Conservation (phyloP, 1,140 invertebrate genomes). For the Temnothorax longispinosus region DNA sequence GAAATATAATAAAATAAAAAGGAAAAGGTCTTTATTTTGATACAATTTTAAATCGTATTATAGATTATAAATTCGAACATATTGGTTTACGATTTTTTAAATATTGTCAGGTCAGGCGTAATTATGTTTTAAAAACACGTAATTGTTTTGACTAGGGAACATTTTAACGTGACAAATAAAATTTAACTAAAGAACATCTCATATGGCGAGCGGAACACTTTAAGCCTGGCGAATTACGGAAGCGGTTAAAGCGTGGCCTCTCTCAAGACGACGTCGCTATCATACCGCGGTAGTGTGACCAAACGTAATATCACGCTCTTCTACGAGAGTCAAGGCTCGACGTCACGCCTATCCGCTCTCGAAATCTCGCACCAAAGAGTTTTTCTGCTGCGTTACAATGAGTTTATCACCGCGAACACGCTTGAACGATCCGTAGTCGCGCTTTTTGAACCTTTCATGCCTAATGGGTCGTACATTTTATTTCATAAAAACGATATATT, state of each 20-base stretch:
- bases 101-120: not conserved
- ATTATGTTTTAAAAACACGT: not conserved
- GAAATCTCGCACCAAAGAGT: conserved; percentile 51
- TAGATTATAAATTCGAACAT: not conserved
- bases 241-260: conserved; percentile 51
- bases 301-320: conserved; percentile 58
- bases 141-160: not conserved
- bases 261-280: conserved; percentile 38
- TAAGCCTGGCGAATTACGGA: conserved; percentile 47
- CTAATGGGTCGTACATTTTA: conserved; percentile 30
- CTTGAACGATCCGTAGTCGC: conserved; percentile 34
- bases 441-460: conserved; percentile 45
- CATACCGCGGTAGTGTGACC: conserved; percentile 51
- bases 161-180: not conserved
- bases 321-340: conserved; percentile 46
- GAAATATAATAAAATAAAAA: not conserved
- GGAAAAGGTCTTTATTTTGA: not conserved
- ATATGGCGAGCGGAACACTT: conserved; percentile 7
- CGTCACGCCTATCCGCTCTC: conserved; percentile 58
- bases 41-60: not conserved
- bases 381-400: conserved; percentile 47
- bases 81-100: not conserved
- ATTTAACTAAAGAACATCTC: not conserved
- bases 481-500: conserved; percentile 35
- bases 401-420: conserved; percentile 49